These are phyloP conservation scores for Trichacis sp. DNA, from an alignment of 2,888 invertebrate species.

Conservation along the genomic window DNA sequence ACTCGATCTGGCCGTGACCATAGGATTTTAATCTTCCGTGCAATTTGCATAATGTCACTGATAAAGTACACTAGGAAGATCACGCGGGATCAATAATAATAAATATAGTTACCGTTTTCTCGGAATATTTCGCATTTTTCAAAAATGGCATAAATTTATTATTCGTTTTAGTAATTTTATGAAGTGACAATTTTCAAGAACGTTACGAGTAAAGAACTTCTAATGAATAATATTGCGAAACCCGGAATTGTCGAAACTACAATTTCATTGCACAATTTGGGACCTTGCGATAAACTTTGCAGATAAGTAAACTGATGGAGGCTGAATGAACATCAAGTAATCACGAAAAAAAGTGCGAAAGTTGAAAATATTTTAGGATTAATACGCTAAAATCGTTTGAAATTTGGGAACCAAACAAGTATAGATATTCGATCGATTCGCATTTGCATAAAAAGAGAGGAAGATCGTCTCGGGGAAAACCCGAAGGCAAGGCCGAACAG, in stretches of 20 bases:
- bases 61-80: neutral
- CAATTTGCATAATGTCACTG: neutral
- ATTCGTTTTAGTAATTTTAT: too few relatives aligned
- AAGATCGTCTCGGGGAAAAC: constrained; percentile 27
- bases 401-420: too few relatives aligned
- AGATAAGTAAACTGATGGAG: neutral
- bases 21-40: neutral
- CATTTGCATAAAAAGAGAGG: neutral
- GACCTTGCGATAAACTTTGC: neutral
- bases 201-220: too few relatives aligned
- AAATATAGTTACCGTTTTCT: neutral
- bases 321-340: neutral
- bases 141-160: too few relatives aligned
- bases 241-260: too few relatives aligned
- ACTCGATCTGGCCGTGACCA: neutral
- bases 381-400: too few relatives aligned
- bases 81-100: too few relatives aligned
- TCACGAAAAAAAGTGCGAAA: neutral
- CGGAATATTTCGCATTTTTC: neutral
- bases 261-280: too few relatives aligned
- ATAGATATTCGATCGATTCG: too few relatives aligned
- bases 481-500: constrained; percentile 20
- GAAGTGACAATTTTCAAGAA: too few relatives aligned
- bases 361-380: neutral
- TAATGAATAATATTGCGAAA: too few relatives aligned